phyloP scores from a whole-genome alignment of 2,888 invertebrate species.

The Tryphoninae sp. region DNA sequence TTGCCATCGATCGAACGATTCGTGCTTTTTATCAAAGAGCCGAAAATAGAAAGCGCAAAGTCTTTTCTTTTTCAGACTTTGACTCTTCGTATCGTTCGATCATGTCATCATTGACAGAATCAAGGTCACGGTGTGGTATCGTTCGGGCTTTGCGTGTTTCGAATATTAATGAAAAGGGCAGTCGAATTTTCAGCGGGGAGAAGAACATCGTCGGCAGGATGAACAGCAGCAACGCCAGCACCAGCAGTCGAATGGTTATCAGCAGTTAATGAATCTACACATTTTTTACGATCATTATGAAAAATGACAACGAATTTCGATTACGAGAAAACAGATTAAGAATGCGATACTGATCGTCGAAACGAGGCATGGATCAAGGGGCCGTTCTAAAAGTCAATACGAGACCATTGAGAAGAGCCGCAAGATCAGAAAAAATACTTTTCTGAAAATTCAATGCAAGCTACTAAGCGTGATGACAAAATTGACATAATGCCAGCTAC shows the following conservation, averaged over 20 bases:
- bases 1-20: background rate
- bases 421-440: background rate
- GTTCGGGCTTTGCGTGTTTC: conserved; percentile 35
- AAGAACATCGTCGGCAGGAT: conserved; percentile 59
- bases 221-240: conserved; percentile 66
- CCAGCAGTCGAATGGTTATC: conserved; percentile 64
- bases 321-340: conserved; percentile 15
- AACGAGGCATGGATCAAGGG: background rate
- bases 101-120: background rate
- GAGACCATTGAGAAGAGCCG: background rate
- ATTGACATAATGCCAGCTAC: background rate
- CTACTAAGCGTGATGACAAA: background rate
- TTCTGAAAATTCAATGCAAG: background rate
- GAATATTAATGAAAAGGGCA: conserved; percentile 44
- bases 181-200: conserved; percentile 49
- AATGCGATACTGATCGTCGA: conserved; percentile 3
- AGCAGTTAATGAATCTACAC: conserved; percentile 58
- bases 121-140: conserved; percentile 36
- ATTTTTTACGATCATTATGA: conserved; percentile 39
- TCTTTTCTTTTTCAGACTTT: background rate
- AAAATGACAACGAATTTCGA: conserved; percentile 5
- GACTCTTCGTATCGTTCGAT: background rate
- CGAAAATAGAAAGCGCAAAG: background rate
- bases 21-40: background rate
- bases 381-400: background rate